These are phyloP conservation scores for Drosophila lacertosa DNA, from an alignment of 1,140 invertebrate genomes.

Conservation along the genomic window DNA sequence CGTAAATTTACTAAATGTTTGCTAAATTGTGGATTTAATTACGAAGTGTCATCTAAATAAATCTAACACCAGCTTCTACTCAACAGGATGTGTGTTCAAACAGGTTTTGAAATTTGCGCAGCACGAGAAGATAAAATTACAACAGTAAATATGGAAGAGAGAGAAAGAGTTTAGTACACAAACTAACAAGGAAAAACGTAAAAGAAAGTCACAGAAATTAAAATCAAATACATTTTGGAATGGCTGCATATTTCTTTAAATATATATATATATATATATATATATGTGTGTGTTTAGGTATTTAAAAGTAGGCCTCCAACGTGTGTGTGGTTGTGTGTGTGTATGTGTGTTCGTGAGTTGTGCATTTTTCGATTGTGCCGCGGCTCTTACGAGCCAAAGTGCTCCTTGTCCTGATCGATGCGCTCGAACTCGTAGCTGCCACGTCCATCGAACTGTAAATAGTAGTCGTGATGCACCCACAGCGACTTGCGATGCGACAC, in stretches of 20 bases:
- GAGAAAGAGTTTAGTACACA: background rate
- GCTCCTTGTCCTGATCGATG: conserved; percentile 93
- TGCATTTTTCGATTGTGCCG: background rate
- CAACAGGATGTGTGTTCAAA: background rate
- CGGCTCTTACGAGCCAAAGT: conserved; percentile 95
- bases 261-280: conserved; percentile 20
- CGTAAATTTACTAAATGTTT: conserved; percentile 68
- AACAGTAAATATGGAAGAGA: conserved; percentile 12
- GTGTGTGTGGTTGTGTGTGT: conserved; percentile 1
- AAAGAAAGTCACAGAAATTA: background rate
- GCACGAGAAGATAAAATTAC: conserved; percentile 29
- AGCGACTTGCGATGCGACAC: conserved; percentile 98
- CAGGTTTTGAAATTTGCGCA: conserved; percentile 9
- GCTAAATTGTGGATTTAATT: conserved; percentile 25
- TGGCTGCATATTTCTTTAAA: conserved; percentile 16
- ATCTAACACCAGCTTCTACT: conserved; percentile 54
- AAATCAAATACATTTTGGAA: background rate
- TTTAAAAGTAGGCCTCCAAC: background rate
- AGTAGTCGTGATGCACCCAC: conserved; percentile 98
- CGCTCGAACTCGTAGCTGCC: conserved; percentile 93
- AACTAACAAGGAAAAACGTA: background rate
- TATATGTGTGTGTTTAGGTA: background rate
- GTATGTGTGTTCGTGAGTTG: background rate
- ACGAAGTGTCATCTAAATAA: conserved; percentile 54
- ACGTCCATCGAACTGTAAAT: conserved; percentile 97